Conservation (phyloP, 2,113 vertebrate genomes). For the Neoarius graeffei region DNA sequence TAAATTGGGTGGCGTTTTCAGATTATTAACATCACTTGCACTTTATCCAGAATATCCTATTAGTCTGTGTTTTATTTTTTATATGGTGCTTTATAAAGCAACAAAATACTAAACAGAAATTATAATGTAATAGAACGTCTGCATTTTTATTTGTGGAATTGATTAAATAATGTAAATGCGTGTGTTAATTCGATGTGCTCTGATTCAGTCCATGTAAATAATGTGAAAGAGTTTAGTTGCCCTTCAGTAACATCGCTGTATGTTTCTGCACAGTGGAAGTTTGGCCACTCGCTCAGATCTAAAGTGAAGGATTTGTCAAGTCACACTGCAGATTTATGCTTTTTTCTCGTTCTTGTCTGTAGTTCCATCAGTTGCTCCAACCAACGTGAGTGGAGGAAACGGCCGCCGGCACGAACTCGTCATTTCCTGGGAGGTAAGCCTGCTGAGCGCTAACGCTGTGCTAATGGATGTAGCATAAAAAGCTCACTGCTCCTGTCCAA, state of each 20-base stretch:
- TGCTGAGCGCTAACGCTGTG: conserved; percentile 22
- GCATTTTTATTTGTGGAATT: not conserved
- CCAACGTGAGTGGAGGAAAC: conserved; percentile 91
- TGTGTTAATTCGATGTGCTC: not conserved
- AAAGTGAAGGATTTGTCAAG: not conserved
- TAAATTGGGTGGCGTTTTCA: not conserved
- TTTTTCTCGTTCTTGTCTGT: conserved; percentile 53
- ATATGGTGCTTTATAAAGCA: not conserved
- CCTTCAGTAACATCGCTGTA: not conserved
- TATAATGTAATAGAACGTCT: not conserved
- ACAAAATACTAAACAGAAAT: not conserved
- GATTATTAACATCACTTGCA: not conserved
- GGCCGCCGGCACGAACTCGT: conserved; percentile 92
- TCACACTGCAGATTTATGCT: conserved; percentile 28
- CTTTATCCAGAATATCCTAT: not conserved
- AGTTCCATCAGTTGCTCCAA: conserved; percentile 93
- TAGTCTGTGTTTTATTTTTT: not conserved
- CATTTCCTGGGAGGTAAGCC: conserved; percentile 96
- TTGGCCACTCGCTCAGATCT: not conserved
- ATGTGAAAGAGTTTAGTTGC: not conserved
- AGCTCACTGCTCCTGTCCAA: conserved; percentile 12
- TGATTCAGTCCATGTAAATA: not conserved
- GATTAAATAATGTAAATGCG: not conserved
- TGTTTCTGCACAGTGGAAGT: not conserved
- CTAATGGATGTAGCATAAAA: conserved; percentile 29